phyloP scores from a whole-genome alignment of 2,113 vertebrate genomes.

The Progne subis region DNA sequence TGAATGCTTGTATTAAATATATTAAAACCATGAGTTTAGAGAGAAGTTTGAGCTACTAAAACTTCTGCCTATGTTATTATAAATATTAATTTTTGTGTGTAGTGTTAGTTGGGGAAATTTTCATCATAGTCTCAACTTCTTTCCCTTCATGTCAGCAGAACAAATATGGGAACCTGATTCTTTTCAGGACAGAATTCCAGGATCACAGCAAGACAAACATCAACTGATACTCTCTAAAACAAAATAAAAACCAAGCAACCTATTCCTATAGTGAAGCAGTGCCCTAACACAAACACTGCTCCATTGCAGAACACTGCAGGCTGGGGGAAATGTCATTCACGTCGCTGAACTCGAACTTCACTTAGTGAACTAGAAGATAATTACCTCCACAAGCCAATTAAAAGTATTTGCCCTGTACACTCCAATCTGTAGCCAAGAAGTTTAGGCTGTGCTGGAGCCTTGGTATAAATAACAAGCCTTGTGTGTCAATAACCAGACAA shows the following conservation, averaged over 20 bases:
- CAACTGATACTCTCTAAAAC: background rate
- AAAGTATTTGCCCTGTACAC: background rate
- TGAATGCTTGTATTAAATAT: no score
- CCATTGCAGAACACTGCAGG: background rate
- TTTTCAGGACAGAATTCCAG: background rate
- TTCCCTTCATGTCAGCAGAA: background rate
- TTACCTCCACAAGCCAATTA: background rate
- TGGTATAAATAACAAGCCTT: background rate
- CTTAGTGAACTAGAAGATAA: background rate
- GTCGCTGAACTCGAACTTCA: background rate
- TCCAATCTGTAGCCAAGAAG: background rate
- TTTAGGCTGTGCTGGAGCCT: background rate
- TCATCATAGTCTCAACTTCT: background rate
- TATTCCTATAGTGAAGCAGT: background rate
- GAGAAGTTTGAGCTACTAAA: no score
- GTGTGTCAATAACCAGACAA: background rate
- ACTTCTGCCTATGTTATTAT: no score
- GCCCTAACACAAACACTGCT: fast-evolving
- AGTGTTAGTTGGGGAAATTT: background rate
- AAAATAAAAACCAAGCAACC: background rate
- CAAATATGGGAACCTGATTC: fast-evolving
- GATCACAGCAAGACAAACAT: background rate
- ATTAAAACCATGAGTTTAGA: no score
- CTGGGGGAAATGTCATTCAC: background rate
- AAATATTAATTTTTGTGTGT: no score